Conservation (phyloP, 2,888 invertebrate species). For the Zele albiditarsus region DNA sequence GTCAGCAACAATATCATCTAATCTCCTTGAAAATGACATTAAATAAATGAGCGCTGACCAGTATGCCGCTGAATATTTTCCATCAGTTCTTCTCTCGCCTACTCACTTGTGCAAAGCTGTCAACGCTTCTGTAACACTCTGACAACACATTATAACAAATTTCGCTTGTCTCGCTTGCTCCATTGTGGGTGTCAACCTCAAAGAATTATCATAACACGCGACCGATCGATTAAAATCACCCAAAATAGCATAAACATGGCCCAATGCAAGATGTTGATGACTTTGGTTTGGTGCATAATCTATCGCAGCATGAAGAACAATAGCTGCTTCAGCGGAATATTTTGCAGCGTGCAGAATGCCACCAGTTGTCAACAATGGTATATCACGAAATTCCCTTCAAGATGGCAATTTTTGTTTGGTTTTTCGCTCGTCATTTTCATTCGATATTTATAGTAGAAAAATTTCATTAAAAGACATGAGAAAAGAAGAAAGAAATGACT, state of each 20-base stretch:
- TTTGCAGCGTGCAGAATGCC: conserved; percentile 82
- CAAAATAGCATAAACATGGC: conserved; percentile 81
- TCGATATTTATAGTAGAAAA: conserved; percentile 16
- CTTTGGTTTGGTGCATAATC: conserved; percentile 80
- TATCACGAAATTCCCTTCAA: conserved; percentile 81
- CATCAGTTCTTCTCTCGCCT: conserved; percentile 5
- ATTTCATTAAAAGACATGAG: conserved; percentile 20
- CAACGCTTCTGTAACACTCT: conserved; percentile 78
- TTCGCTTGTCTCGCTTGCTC: conserved; percentile 78
- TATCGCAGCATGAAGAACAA: conserved; percentile 82
- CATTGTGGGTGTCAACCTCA: conserved; percentile 79
- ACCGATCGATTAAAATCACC: conserved; percentile 83
- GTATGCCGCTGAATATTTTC: not conserved
- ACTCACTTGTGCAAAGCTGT: conserved; percentile 80
- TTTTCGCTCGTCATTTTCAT: not conserved
- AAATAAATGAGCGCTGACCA: conserved; percentile 19
- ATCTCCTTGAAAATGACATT: conserved; percentile 71
- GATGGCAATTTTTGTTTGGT: not conserved
- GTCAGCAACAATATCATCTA: conserved; percentile 78
- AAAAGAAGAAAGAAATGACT: conserved; percentile 42
- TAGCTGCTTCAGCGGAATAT: conserved; percentile 81
- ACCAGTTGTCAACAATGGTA: conserved; percentile 83
- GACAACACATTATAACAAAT: conserved; percentile 81
- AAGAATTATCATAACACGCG: conserved; percentile 79
- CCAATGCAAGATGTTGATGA: conserved; percentile 80